Evolutionary conservation across 2,888 invertebrate genomes (phyloP), one percentile per base, ranked within the genome.

Genomic region (Caenorhabditis virilis): DNA sequence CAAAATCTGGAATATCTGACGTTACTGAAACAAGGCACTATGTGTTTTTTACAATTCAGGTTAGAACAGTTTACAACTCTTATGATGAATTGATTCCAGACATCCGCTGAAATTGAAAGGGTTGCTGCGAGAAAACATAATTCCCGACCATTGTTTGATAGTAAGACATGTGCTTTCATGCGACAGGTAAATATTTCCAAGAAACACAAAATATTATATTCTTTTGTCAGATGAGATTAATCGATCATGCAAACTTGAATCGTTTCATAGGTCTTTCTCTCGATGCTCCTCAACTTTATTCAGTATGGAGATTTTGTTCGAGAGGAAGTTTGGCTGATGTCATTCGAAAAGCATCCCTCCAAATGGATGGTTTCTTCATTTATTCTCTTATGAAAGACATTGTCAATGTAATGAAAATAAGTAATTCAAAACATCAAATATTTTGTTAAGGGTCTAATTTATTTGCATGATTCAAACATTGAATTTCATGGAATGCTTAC

Each of bases 341-440:
- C 23, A 55, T 64, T 13, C 27, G 43, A 20, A 63, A 63, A 22
- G 65, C 61, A 4, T 58, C 64, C 4, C 58, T 75, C 18, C 63
- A 66, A 55, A 74, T 78, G 69, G 80, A 80, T 47, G 69, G 68
- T 33, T 81, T 81, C 50, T 80, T 80, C 62, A 72, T 78, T 39
- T 80, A 69, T 54, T 77, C 78, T 0, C 53, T 80, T 5, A 69
- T 81, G 16, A 58, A 74, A 15, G 80, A 80, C 47, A 62, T 80
- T 16, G 49, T 50, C 15, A 58, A 58, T 25, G 47, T 30, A 47
- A 5, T 16, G 25, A 9, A 36, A 30, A 6, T n/a, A n/a, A n/a
- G n/a, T n/a, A n/a, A n/a, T n/a, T n/a, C n/a, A n/a, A n/a, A n/a
- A n/a, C n/a, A n/a, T n/a, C n/a, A n/a, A n/a, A n/a, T n/a, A n/a